Percentiles rank a stretch among this genome's conserved stretches.
Evolutionary conservation across 2,797 vertebrate species (phyloP).

Genomic region (Holocentrus rufus): DNA sequence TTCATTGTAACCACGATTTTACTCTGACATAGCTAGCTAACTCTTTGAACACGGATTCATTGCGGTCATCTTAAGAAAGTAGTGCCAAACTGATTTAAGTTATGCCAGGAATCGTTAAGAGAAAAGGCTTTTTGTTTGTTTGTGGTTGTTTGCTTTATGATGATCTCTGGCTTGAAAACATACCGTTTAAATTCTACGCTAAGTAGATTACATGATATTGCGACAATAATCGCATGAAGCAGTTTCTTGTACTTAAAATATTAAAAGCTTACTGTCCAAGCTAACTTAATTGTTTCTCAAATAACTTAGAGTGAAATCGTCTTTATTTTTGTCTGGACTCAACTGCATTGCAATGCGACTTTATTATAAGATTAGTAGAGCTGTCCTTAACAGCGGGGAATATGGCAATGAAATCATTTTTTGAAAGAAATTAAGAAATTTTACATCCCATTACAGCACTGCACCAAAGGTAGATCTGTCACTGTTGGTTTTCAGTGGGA

Average conservation of each 20-base stretch:
- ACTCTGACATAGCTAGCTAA: neutral
- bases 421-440: conserved; percentile 1
- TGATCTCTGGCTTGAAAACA: neutral
- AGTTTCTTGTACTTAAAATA: too few relatives aligned
- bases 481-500: neutral
- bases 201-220: neutral
- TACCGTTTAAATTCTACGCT: too few relatives aligned
- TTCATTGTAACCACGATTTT: neutral
- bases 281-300: neutral
- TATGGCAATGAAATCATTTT: neutral
- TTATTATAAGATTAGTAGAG: neutral
- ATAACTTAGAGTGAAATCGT: neutral
- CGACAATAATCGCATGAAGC: neutral
- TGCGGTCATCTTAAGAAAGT: neutral
- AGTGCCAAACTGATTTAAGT: conserved; percentile 44
- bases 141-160: neutral
- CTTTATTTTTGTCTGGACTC: conserved; percentile 7
- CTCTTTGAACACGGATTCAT: neutral
- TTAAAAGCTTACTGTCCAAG: neutral
- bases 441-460: neutral
- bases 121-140: neutral
- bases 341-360: conserved; percentile 19
- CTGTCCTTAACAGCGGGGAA: neutral
- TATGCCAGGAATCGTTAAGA: conserved; percentile 12
- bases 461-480: neutral